These are phyloP conservation scores for Aporrectodea caliginosa DNA, from an alignment of 1,140 invertebrate genomes.

Conservation along the genomic window DNA sequence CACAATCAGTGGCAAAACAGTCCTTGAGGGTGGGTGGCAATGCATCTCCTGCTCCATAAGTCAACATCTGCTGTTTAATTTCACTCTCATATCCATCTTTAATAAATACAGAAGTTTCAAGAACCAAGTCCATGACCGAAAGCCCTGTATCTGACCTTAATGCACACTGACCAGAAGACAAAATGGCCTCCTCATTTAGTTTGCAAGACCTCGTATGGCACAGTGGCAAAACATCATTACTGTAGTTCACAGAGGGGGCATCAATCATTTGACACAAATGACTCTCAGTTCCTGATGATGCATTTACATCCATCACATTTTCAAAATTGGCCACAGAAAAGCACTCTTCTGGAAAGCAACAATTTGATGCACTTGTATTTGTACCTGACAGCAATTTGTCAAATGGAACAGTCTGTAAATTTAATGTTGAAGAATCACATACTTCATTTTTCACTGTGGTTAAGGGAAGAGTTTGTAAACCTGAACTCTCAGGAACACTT, in stretches of 20 bases:
- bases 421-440: background rate
- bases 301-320: background rate
- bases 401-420: background rate
- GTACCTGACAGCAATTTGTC: background rate
- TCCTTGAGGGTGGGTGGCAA: no score
- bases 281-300: background rate
- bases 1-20: no score
- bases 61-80: no score
- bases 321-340: background rate
- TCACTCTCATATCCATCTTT: no score
- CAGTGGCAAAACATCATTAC: background rate
- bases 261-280: background rate
- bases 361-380: background rate
- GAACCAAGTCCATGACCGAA: no score
- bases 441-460: background rate
- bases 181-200: background rate
- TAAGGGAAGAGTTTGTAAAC: background rate
- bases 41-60: no score
- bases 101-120: no score
- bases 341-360: background rate
- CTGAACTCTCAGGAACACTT: background rate
- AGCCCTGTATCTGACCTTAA: no score
- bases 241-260: background rate
- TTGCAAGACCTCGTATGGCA: background rate
- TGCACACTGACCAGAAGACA: background rate